These are phyloP conservation scores for Pampusana beccarii DNA, from an alignment of 2,113 vertebrate genomes.

Conservation along the genomic window DNA sequence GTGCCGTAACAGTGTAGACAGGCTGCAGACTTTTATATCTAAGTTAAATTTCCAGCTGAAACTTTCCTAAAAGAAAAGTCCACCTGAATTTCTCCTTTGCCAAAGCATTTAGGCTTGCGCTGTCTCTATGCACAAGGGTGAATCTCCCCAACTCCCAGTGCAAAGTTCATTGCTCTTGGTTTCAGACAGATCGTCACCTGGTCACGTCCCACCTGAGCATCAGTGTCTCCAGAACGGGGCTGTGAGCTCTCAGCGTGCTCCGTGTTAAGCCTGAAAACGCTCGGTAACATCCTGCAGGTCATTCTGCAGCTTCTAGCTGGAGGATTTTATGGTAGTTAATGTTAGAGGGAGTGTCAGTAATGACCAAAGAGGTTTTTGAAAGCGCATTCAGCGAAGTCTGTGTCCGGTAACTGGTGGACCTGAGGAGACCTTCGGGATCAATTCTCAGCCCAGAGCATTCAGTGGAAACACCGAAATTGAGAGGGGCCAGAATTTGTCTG, in stretches of 20 bases:
- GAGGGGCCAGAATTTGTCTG: not conserved
- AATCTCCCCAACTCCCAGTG: not conserved
- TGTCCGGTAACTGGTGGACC: not conserved
- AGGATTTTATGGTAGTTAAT: not conserved
- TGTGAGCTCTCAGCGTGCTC: not conserved
- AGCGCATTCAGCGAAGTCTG: not conserved
- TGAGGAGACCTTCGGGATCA: not conserved
- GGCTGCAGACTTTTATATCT: not conserved
- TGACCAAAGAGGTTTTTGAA: not conserved
- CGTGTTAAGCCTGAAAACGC: not conserved
- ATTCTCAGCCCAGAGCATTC: not conserved
- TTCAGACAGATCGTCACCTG: not conserved
- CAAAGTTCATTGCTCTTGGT: not conserved
- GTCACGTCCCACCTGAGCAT: not conserved
- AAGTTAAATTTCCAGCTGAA: not conserved
- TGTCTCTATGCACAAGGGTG: not conserved
- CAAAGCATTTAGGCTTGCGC: not conserved
- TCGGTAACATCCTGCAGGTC: not conserved
- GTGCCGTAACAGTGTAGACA: fast-evolving
- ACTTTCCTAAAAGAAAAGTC: not conserved
- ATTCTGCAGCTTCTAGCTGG: not conserved
- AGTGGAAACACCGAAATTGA: not conserved
- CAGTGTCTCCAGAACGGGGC: fast-evolving
- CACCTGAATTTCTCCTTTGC: not conserved
- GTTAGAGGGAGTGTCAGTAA: not conserved